phyloP scores from a whole-genome alignment of 1,140 invertebrate genomes.

The Eumaeus atala region DNA sequence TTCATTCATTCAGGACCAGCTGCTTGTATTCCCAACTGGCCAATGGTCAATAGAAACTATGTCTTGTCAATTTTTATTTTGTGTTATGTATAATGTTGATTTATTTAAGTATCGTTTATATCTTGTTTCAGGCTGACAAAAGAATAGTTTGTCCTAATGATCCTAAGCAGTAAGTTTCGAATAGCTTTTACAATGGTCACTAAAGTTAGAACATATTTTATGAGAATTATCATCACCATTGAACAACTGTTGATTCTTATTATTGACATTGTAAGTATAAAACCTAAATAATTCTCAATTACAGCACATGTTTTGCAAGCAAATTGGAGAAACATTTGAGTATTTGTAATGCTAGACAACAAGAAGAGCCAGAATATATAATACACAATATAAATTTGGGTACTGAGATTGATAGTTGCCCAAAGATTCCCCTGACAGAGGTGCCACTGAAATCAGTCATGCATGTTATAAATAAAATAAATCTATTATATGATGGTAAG shows the following conservation, averaged over 20 bases:
- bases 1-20: too few relatives aligned
- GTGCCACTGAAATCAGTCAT: slow-evolving; percentile 44
- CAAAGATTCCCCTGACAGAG: slow-evolving; percentile 54
- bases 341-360: slow-evolving; percentile 83
- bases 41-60: too few relatives aligned
- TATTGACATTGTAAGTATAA: too few relatives aligned
- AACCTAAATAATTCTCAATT: slow-evolving; percentile 20
- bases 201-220: too few relatives aligned
- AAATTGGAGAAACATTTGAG: slow-evolving; percentile 83
- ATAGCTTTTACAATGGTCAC: too few relatives aligned
- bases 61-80: too few relatives aligned
- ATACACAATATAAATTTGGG: slow-evolving; percentile 77
- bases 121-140: slow-evolving; percentile 41
- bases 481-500: slow-evolving; percentile 54
- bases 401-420: slow-evolving; percentile 32
- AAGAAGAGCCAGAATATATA: slow-evolving; percentile 76
- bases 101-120: too few relatives aligned
- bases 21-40: too few relatives aligned
- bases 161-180: slow-evolving; percentile 77
- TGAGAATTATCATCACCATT: too few relatives aligned
- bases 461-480: slow-evolving; percentile 53
- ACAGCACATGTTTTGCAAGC: slow-evolving; percentile 82
- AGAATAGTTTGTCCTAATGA: slow-evolving; percentile 82
- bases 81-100: too few relatives aligned
- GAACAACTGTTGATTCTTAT: too few relatives aligned